A percentile compares a stretch with the other conserved stretches of the same genome.
phyloP scores from a whole-genome alignment of 2,888 invertebrate genomes.

The Lasioglossum marginatum region DNA sequence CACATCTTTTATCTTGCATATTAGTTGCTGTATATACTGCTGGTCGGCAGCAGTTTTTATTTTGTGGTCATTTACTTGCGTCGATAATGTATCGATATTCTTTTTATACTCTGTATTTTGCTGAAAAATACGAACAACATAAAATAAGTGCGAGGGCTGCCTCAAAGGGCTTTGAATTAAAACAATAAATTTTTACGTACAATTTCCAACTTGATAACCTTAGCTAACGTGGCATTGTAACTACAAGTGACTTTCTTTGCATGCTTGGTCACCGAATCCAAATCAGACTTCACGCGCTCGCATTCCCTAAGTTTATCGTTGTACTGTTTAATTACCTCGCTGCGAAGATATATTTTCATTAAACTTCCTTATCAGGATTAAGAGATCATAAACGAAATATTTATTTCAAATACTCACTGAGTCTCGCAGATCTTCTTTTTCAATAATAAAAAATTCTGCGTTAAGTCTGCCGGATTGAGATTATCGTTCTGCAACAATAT shows the following conservation, averaged over 20 bases:
- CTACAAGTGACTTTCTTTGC: slow-evolving; percentile 63
- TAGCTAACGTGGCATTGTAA: slow-evolving; percentile 64
- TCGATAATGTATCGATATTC: slow-evolving; percentile 44
- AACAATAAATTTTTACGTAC: slow-evolving; percentile 62
- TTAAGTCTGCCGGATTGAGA: slow-evolving; percentile 63
- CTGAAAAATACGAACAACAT: slow-evolving; percentile 53
- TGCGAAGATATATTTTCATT: slow-evolving; percentile 53
- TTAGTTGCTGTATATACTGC: slow-evolving; percentile 73
- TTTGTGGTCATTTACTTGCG: slow-evolving; percentile 58
- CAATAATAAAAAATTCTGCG: slow-evolving; percentile 69
- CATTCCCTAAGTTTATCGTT: slow-evolving; percentile 76
- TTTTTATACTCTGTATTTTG: slow-evolving; percentile 66
- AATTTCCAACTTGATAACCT: slow-evolving; percentile 70
- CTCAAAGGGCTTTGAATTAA: not conserved
- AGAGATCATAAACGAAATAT: not conserved
- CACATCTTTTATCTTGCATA: slow-evolving; percentile 72
- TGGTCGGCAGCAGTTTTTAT: slow-evolving; percentile 72
- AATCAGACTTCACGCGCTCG: slow-evolving; percentile 69
- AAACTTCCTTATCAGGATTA: not conserved
- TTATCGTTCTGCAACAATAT: slow-evolving; percentile 63
- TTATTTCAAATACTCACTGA: slow-evolving; percentile 70
- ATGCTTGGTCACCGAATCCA: slow-evolving; percentile 60
- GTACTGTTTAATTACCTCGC: slow-evolving; percentile 75
- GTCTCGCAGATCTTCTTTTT: slow-evolving; percentile 75
- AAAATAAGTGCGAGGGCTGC: not conserved